Evolutionary conservation across 2,797 vertebrate species (phyloP).

Genomic region (Leuciscus waleckii): DNA sequence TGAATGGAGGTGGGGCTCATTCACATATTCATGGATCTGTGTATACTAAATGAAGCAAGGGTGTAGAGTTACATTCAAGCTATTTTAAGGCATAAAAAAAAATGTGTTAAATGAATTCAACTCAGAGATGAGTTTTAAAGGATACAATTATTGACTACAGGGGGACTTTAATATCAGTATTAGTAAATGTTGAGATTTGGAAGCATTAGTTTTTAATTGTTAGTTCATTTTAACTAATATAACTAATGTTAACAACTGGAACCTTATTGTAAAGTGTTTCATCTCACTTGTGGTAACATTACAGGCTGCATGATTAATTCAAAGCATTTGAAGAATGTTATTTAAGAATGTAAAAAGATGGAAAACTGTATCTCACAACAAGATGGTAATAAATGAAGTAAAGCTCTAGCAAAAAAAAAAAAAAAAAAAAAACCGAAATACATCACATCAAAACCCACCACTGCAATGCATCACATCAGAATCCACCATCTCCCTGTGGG

Average conservation of each 20-base stretch:
- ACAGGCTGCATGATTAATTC: neutral
- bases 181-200: neutral
- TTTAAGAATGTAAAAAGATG: neutral
- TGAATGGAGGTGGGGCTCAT: too few species aligned
- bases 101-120: too few species aligned
- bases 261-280: neutral
- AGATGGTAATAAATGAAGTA: neutral
- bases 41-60: too few species aligned
- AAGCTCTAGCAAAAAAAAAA: neutral
- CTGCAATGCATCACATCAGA: constrained; percentile 22
- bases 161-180: neutral
- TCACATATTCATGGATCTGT: too few species aligned
- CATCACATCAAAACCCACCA: too few species aligned
- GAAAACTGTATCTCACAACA: neutral
- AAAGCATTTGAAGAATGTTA: constrained; percentile 2
- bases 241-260: neutral
- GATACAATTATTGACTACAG: too few species aligned
- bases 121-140: too few species aligned
- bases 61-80: too few species aligned
- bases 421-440: too few species aligned
- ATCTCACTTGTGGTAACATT: neutral
- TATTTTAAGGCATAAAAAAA: too few species aligned
- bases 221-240: neutral
- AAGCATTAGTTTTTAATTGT: neutral
- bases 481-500: constrained; percentile 28